phyloP scores from a whole-genome alignment of 2,113 vertebrate genomes.

The Xenopus laevis region DNA sequence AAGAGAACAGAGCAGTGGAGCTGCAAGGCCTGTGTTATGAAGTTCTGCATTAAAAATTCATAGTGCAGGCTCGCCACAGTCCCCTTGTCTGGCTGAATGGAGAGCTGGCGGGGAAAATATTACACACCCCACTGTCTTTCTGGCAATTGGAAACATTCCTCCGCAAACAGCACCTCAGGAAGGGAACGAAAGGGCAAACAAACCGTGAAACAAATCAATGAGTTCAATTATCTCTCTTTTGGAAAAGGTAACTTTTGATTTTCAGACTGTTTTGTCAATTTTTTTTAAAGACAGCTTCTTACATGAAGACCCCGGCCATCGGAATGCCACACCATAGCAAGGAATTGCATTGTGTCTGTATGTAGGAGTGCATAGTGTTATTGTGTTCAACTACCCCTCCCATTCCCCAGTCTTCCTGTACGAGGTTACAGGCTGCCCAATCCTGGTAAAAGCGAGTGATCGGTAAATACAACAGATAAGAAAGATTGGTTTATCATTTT shows the following conservation, averaged over 20 bases:
- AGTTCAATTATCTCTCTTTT: constrained; percentile 66
- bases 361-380: too few species aligned
- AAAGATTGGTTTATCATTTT: too few species aligned
- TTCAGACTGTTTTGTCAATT: constrained; percentile 56
- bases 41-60: constrained; percentile 93
- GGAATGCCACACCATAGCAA: constrained; percentile 13
- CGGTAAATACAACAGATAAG: too few species aligned
- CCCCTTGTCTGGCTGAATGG: constrained; percentile 71
- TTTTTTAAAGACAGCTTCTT: constrained; percentile 49
- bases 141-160: constrained; percentile 77
- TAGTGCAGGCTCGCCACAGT: constrained; percentile 72
- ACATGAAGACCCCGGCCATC: constrained; percentile 41
- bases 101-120: constrained; percentile 67
- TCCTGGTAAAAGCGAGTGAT: too few species aligned
- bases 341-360: too few species aligned
- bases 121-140: constrained; percentile 70
- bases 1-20: constrained; percentile 65
- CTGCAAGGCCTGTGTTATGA: constrained; percentile 75
- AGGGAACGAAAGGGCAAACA: constrained; percentile 70
- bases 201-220: constrained; percentile 77
- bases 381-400: too few species aligned
- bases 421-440: too few species aligned
- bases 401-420: too few species aligned
- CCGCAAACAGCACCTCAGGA: constrained; percentile 69
- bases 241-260: constrained; percentile 67